These are phyloP conservation scores for Caenorhabditis japonica DNA, from an alignment of 2,888 invertebrate genomes.

Conservation along the genomic window DNA sequence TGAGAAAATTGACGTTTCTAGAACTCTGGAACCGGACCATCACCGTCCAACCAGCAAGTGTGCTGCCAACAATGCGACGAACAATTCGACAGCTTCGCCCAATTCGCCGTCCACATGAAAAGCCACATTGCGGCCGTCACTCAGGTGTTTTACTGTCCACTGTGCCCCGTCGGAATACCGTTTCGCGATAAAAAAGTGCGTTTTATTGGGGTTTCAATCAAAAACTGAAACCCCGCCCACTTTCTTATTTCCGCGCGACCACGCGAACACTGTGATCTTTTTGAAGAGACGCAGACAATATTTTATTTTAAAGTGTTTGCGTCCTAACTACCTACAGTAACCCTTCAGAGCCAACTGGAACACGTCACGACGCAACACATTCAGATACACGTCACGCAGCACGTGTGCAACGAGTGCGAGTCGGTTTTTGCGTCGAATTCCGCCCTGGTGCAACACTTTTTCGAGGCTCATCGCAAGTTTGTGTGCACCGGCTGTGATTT, in stretches of 20 bases:
- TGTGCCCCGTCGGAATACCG: slow-evolving; percentile 6
- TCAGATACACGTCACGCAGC: slow-evolving; percentile 39
- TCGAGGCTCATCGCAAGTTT: slow-evolving; percentile 48
- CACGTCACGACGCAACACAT: slow-evolving; percentile 54
- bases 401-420: slow-evolving; percentile 46
- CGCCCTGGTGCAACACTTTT: slow-evolving; percentile 31
- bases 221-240: neutral
- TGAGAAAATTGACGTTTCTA: too few relatives aligned
- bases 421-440: slow-evolving; percentile 6
- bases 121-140: slow-evolving; percentile 26
- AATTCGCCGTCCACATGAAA: slow-evolving; percentile 57
- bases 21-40: too few relatives aligned
- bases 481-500: slow-evolving; percentile 43
- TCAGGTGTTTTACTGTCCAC: slow-evolving; percentile 13
- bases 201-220: slow-evolving; percentile 8
- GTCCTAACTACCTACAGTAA: neutral
- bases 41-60: slow-evolving; percentile 23
- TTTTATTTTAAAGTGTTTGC: neutral
- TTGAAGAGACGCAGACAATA: neutral
- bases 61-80: slow-evolving; percentile 60
- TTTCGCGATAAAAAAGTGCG: slow-evolving; percentile 32
- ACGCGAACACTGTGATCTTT: neutral
- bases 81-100: slow-evolving; percentile 46
- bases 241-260: too few relatives aligned
- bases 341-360: slow-evolving; percentile 13